phyloP scores from a whole-genome alignment of 2,888 invertebrate genomes.

The Himalopsyche japonica region DNA sequence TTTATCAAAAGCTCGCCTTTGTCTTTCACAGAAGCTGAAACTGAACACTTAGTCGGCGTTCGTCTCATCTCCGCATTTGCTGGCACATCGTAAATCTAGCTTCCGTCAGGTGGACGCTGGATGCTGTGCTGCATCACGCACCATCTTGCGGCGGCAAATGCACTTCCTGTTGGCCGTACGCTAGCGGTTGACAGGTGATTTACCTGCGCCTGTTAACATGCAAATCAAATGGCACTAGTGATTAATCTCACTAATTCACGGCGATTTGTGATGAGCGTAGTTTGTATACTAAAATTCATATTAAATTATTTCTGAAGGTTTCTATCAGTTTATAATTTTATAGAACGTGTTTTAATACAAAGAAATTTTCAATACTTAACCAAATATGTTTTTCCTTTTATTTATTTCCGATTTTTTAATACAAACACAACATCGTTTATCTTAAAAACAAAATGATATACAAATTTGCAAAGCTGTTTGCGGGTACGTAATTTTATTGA shows the following conservation, averaged over 20 bases:
- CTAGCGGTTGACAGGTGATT: slow-evolving; percentile 22
- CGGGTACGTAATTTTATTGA: no score
- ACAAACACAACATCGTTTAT: no score
- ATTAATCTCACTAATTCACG: slow-evolving; percentile 16
- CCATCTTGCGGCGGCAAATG: slow-evolving; percentile 19
- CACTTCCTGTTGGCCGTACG: slow-evolving; percentile 16
- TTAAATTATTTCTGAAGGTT: not conserved
- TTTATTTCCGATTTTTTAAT: no score
- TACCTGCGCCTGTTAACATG: slow-evolving; percentile 29
- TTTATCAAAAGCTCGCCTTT: not conserved
- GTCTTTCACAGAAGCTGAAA: not conserved
- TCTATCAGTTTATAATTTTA: not conserved
- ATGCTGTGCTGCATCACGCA: slow-evolving; percentile 1
- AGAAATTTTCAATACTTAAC: no score
- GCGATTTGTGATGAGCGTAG: not conserved
- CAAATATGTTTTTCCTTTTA: no score
- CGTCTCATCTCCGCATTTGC: slow-evolving; percentile 5
- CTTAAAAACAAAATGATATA: no score
- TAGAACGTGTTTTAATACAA: not conserved
- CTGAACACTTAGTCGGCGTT: not conserved
- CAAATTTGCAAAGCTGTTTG: no score
- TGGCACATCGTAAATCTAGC: slow-evolving; percentile 2
- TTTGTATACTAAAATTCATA: not conserved
- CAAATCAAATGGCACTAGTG: slow-evolving; percentile 26
- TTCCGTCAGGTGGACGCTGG: not conserved